These are phyloP conservation scores for Chionomys nivalis DNA, from an alignment of 2,113 vertebrate species.

Conservation along the genomic window DNA sequence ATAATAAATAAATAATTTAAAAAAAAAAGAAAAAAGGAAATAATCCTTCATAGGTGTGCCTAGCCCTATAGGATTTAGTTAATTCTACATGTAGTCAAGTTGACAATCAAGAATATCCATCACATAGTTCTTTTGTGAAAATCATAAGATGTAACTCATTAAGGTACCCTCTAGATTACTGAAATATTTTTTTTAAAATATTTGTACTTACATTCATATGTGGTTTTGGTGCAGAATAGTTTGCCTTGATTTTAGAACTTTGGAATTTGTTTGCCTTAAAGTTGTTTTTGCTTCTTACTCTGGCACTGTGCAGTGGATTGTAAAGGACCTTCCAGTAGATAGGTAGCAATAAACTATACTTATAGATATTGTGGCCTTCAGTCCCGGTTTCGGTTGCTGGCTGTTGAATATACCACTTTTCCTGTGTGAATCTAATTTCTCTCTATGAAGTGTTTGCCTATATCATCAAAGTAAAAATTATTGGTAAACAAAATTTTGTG, in stretches of 20 bases:
- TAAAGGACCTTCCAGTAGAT: neutral
- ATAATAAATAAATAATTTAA: too few species aligned
- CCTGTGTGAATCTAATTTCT: neutral
- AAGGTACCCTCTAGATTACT: neutral
- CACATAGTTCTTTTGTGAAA: constrained; percentile 4
- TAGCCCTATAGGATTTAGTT: neutral
- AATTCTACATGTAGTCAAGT: neutral
- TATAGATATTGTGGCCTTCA: neutral
- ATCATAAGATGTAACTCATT: neutral
- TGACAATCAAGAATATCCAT: neutral
- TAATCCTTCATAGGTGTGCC: neutral
- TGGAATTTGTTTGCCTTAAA: neutral
- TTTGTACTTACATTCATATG: neutral
- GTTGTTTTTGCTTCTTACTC: neutral
- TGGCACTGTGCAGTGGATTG: neutral
- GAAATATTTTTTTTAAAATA: neutral
- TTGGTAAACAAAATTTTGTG: neutral
- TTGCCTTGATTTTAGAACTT: neutral
- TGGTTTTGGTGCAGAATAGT: neutral
- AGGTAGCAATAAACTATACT: neutral
- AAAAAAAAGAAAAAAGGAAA: too few species aligned
- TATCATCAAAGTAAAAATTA: neutral
- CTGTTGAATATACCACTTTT: neutral
- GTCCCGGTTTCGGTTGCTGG: neutral
- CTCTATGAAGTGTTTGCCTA: neutral